Evolutionary conservation across 2,113 vertebrate species (phyloP).

Genomic region (Sander lucioperca): DNA sequence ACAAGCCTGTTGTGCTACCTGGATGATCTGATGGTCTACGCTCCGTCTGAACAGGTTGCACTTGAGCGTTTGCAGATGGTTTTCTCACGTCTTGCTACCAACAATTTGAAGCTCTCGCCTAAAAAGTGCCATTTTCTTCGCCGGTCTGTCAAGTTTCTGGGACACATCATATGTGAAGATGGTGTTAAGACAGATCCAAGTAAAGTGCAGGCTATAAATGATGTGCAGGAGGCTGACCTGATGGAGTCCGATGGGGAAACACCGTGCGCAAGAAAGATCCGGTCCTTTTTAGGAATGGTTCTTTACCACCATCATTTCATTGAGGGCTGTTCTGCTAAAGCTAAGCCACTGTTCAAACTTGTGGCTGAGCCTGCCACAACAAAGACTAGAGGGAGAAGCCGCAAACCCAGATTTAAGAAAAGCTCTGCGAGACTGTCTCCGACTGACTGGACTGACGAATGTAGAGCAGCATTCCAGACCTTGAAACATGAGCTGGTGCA

Average conservation of each 20-base stretch:
- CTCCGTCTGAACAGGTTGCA: too few species aligned
- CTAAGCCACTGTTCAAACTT: constrained; percentile 16
- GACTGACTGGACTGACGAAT: constrained; percentile 38
- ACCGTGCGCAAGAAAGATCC: constrained; percentile 6
- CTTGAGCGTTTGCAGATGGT: too few species aligned
- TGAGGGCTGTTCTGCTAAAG: constrained; percentile 13
- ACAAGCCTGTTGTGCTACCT: too few species aligned
- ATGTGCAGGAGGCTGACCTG: constrained; percentile 19
- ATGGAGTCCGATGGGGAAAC: constrained; percentile 18
- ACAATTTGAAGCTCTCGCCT: too few species aligned
- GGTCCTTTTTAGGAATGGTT: constrained; percentile 31
- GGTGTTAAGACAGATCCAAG: too few species aligned
- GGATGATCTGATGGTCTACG: too few species aligned
- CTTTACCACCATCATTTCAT: constrained; percentile 29
- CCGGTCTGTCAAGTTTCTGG: too few species aligned
- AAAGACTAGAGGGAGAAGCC: neutral
- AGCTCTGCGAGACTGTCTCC: neutral
- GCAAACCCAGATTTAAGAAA: neutral
- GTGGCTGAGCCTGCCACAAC: neutral
- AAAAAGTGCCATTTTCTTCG: too few species aligned
- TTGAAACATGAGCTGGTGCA: constrained; percentile 32
- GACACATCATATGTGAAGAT: too few species aligned
- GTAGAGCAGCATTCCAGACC: neutral
- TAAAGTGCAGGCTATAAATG: constrained; percentile 8
- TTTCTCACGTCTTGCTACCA: too few species aligned